These are phyloP conservation scores for Nylanderia fulva DNA, from an alignment of 1,140 invertebrate species.

Conservation along the genomic window DNA sequence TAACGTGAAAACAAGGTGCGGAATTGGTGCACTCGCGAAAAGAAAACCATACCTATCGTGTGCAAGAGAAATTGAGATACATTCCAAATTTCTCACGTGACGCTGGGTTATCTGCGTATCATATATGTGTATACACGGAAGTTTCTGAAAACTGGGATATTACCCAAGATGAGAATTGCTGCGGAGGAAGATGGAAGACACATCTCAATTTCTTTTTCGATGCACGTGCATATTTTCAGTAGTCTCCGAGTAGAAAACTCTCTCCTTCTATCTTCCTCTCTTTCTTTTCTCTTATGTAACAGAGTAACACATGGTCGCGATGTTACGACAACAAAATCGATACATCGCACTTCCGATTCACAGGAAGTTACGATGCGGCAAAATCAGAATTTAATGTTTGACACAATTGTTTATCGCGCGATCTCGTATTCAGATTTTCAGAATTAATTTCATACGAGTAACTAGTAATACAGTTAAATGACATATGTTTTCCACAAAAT, in stretches of 20 bases:
- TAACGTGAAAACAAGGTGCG: conserved; percentile 1
- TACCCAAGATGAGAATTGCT: conserved; percentile 40
- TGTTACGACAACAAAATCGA: conserved; percentile 19
- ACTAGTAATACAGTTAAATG: background rate
- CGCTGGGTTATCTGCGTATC: conserved; percentile 48
- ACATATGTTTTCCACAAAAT: background rate
- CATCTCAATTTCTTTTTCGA: conserved; percentile 57
- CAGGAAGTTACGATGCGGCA: background rate
- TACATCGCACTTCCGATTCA: conserved; percentile 16
- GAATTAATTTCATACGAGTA: background rate
- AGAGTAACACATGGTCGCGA: background rate
- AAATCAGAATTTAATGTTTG: conserved; percentile 19
- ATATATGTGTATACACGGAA: conserved; percentile 16
- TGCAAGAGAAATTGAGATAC: conserved; percentile 46
- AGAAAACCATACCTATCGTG: conserved; percentile 38
- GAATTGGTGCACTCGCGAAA: background rate
- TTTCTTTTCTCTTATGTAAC: background rate
- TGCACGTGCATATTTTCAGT: conserved; percentile 46
- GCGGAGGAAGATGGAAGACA: conserved; percentile 58
- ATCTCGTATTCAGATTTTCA: background rate
- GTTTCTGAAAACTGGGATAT: conserved; percentile 58
- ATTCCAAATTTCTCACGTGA: conserved; percentile 51
- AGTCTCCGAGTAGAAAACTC: conserved; percentile 11
- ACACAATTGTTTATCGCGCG: background rate
- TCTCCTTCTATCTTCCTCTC: background rate